Conservation (phyloP, 2,113 vertebrate genomes). For the Larimichthys polyactis region DNA sequence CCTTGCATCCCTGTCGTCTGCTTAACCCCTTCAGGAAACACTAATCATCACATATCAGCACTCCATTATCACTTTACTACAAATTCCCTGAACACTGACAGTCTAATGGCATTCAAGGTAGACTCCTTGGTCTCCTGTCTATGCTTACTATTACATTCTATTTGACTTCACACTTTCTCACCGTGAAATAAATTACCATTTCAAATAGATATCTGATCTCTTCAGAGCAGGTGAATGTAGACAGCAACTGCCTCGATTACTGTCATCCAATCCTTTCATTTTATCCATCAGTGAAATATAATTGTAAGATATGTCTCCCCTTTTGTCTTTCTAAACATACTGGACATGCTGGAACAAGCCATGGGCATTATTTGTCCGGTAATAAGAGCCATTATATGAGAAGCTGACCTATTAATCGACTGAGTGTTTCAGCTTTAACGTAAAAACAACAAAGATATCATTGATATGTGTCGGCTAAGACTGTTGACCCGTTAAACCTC, state of each 20-base stretch:
- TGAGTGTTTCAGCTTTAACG: not conserved
- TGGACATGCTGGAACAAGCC: not conserved
- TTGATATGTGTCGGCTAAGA: not conserved
- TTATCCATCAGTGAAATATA: constrained; percentile 5
- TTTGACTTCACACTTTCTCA: not conserved
- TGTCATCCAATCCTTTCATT: constrained; percentile 2
- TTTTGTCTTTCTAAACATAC: not conserved
- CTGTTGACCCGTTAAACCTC: not conserved
- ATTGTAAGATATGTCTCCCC: not conserved
- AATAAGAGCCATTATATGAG: not conserved
- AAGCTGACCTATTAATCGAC: not conserved
- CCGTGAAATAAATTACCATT: not conserved
- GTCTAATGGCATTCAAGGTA: not conserved
- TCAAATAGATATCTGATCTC: not conserved
- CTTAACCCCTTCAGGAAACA: not conserved
- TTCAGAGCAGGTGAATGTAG: not conserved
- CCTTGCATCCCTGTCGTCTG: not conserved
- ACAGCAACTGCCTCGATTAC: not conserved
- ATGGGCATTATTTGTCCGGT: accelerated
- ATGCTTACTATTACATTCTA: not conserved
- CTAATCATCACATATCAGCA: not conserved
- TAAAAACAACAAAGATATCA: not conserved
- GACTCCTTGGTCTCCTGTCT: not conserved
- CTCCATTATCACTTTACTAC: not conserved
- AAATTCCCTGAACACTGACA: not conserved